Base-by-base conservation (phyloP, 2,797 vertebrate species). In the Acridotheres tristis region DNA sequence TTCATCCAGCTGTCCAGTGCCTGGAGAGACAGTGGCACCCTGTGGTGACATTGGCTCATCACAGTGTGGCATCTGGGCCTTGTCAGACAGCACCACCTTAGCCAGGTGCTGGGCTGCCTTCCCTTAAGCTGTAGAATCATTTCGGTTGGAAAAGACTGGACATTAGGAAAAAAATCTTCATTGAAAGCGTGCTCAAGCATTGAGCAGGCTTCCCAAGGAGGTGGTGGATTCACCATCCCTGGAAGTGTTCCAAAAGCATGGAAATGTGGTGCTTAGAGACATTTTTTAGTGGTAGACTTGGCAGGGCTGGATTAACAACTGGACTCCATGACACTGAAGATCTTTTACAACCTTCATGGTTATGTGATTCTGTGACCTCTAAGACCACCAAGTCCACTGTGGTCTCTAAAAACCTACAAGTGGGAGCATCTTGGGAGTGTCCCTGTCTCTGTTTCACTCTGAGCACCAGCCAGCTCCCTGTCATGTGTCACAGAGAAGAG, bases 11-110 rank as follows among this genome's bases (percentile, higher is more conserved):
- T 27, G 5, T 32, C 29, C 36, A 26, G 62, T 62, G 69, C 27
- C 47, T 92, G 63, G 62, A 82, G 63, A 66, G 36, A 92, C 71
- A 88, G 86, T 89, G 90, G 58, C 90, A 92, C 81, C 89, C 66
- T 84, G 62, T 87, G 94, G 92, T 53, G 74, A 71, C 43, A 68
- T 13, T 2, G 1, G 29, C 32, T 88, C 40, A 66, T 66, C 85
- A 45, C 84, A 66, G 45, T 1, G 0, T 36, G 42, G 69, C 71
- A 17, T 53, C 16, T 20, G 19, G 38, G 38, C 69, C 57, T 18
- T 30, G 58, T 40, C 20, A 75, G 42, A 29, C n/a, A 65, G 32
- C 50, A 50, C 16, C 8, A 26, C 15, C 22, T 53, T 23, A 20
- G 1, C 1, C 7, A 18, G 13, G n/a, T 29, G 40, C 26, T 30